Evolutionary conservation across 92 coral and sea anemone genomes (phyloP).

Genomic region (Palythoa grandiflora): DNA sequence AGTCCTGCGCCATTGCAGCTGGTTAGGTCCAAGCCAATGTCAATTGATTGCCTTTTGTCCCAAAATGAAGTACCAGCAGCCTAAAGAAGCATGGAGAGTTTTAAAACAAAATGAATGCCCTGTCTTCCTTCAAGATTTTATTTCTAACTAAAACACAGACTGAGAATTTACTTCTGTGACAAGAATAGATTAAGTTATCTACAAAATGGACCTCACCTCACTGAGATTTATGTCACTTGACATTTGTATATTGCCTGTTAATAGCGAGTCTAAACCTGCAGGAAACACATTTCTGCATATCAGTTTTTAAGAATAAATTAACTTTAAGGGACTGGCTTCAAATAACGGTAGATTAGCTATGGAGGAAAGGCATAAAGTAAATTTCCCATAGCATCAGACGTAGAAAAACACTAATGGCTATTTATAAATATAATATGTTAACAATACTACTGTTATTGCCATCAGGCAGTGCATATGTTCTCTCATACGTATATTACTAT

Average conservation of each 20-base stretch:
- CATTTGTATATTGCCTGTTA: slow-evolving; percentile 70
- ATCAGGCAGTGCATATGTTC: no score
- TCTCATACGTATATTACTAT: no score
- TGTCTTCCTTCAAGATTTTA: neutral
- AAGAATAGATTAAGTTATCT: neutral
- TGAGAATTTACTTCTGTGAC: neutral
- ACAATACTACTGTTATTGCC: no score
- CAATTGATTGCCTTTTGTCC: slow-evolving; percentile 8
- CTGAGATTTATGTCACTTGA: neutral
- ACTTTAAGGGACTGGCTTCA: no score
- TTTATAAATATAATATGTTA: no score
- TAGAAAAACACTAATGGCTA: no score
- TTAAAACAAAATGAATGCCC: neutral
- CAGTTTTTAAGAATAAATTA: neutral
- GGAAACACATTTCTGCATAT: neutral
- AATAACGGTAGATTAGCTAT: no score
- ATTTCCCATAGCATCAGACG: no score
- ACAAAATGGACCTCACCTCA: slow-evolving; percentile 14
- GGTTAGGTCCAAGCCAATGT: slow-evolving; percentile 37
- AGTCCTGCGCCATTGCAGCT: slow-evolving; percentile 57
- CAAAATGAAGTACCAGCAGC: neutral
- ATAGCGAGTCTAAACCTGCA: slow-evolving; percentile 74
- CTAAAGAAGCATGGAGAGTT: neutral
- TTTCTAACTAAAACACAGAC: neutral
- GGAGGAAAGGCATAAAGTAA: no score